A percentile compares a stretch with the other conserved stretches of the same genome.
These are phyloP conservation scores for Meghimatium bilineatum DNA, from an alignment of 2,888 invertebrate genomes.

Conservation along the genomic window DNA sequence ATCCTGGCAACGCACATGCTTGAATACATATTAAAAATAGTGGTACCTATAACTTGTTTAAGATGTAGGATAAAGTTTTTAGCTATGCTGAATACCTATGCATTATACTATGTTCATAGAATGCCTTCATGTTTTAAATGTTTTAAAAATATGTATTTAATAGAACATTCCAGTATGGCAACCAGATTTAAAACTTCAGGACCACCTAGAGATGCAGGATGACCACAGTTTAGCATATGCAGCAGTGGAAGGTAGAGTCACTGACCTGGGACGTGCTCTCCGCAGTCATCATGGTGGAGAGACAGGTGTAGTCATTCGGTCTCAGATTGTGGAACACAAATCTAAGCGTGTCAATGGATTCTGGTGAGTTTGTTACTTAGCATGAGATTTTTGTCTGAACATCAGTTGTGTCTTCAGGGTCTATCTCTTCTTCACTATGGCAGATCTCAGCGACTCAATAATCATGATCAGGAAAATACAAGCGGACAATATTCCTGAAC, in stretches of 20 bases:
- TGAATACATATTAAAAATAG: no score
- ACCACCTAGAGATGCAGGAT: constrained; percentile 49
- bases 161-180: constrained; percentile 42
- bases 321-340: constrained; percentile 62
- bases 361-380: constrained; percentile 55
- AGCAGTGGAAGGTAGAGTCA: constrained; percentile 63
- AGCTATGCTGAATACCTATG: no score
- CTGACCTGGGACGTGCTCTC: constrained; percentile 53
- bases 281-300: constrained; percentile 55
- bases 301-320: constrained; percentile 60
- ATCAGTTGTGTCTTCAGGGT: no score
- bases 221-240: constrained; percentile 60
- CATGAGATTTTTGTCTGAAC: not conserved
- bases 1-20: no score
- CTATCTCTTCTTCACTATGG: no score
- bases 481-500: no score
- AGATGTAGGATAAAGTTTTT: no score
- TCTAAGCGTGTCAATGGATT: constrained; percentile 63
- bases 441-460: no score
- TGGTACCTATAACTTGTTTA: no score
- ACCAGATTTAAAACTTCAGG: constrained; percentile 48
- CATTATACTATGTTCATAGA: no score
- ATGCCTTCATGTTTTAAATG: no score
- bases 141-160: not conserved
- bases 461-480: no score